Percentiles rank a stretch among this genome's conserved stretches.
phyloP scores from a whole-genome alignment of 2,797 vertebrate genomes.

The Craterocephalus amniculus region DNA sequence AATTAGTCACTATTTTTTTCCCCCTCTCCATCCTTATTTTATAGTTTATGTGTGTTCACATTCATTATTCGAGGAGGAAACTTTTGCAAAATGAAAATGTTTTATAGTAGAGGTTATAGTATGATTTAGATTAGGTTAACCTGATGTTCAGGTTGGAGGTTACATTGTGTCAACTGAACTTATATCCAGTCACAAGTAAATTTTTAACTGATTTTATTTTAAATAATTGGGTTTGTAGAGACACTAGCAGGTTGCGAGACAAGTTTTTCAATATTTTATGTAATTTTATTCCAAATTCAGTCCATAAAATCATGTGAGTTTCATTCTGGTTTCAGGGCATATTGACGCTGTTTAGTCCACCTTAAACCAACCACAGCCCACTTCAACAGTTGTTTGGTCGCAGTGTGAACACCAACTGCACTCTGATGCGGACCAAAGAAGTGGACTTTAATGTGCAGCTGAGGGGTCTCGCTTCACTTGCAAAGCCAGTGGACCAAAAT shows the following conservation, averaged over 20 bases:
- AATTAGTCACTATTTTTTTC: constrained; percentile 20
- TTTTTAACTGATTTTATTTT: background rate
- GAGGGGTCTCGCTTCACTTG: no score
- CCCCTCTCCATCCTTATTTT: background rate
- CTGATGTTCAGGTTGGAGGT: background rate
- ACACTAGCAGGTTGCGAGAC: background rate
- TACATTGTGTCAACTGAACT: background rate
- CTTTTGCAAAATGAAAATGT: background rate
- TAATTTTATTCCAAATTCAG: no score
- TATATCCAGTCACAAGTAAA: background rate
- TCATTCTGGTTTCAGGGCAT: no score
- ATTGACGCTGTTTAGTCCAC: no score
- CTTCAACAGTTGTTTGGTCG: no score
- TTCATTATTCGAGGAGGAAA: background rate
- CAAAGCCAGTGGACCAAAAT: no score
- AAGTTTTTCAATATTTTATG: no score
- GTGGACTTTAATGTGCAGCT: no score
- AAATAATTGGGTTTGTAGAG: background rate
- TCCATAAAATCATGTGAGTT: no score
- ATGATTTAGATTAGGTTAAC: background rate
- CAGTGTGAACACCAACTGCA: no score
- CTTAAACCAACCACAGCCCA: no score
- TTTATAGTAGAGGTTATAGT: background rate
- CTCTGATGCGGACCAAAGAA: no score
- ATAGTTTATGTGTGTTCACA: background rate